Evolutionary conservation across 2,888 invertebrate genomes (phyloP), one percentile per base, ranked within the genome.

Genomic region (Cloeon dipterum): DNA sequence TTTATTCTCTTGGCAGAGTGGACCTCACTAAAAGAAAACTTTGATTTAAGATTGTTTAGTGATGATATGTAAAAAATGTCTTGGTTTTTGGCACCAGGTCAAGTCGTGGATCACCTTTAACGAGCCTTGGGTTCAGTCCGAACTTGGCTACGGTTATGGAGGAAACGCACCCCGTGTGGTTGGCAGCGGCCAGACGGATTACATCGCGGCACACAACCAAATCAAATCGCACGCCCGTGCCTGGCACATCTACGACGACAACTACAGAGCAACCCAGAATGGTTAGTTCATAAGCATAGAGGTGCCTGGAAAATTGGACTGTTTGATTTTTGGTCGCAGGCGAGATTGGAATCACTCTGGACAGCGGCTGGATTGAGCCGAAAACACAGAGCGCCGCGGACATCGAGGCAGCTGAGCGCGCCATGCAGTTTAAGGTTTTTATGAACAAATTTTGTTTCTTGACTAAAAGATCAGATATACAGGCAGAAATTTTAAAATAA

Each of bases 31-130:
- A n/a, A n/a, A n/a, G n/a, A n/a, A n/a, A n/a, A n/a, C n/a, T n/a
- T n/a, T n/a, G n/a, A n/a, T 23, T 23, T 23, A 23, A 23, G 23
- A 23, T 23, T 23, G 23, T 23, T 29, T 11, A 14, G n/a, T 29
- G 5, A 8, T 5, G 29, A 8, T 11, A 8, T 29, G 5, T 7
- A 8, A 29, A 8, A 5, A 29, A 29, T 29, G 10, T 29, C 11
- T 5, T 5, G 8, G 8, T 29, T 29, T 29, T 5, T 10, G 5
- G 8, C 39, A 40, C 4, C 34, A 50, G 48, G 59, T 70, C 35
- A 68, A 70, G 49, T 59, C 60, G 26, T 81, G 81, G 79, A 66
- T 75, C 10, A 81, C 81, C 1, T 66, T 81, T 44, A 81, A 81
- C 50, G 81, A 81, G 49, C 78, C 79, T 3, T 63, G 61, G 57